Base-by-base conservation (phyloP, 2,888 invertebrate species). In the Laspeyria flexula region DNA sequence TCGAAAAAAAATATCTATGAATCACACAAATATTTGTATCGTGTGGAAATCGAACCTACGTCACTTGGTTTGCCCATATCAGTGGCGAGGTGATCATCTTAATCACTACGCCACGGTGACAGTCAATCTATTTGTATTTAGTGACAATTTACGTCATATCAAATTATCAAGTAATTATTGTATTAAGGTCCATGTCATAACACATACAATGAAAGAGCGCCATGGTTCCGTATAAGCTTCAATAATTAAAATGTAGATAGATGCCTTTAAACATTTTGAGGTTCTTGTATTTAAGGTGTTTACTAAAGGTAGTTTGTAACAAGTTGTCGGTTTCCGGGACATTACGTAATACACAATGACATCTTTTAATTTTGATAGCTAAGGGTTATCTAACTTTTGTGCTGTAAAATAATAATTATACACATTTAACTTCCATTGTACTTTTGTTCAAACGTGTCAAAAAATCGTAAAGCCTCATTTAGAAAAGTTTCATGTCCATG, bases 301-400 rank as follows among this genome's bases (percentile, higher is more conserved):
- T 55, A 50, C 33, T 46, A 42, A 42, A 41, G 44, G 35, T 37
- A 23, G 49, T 40, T 48, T 44, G 34, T 49, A 50, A 29, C 46
- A 49, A 33, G 40, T 51, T 21, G 25, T 21, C 1, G 12, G 48
- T 66, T 63, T 70, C 64, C 71, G 58, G 49, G n/a, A 50, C 25
- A 27, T 71, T 69, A 37, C 52, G 15, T 50, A 67, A 68, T 35
- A 35, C 16, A 51, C 52, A 46, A 43, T 57, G 49, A 40, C 59
- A 64, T 54, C 43, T 70, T 58, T 53, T 47, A 15, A 45, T 25
- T 37, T 55, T 55, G 53, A 49, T 34, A 39, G 45, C 40, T 57
- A 51, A 41, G 55, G 60, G 57, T 70, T 68, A 68, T 60, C 60
- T 70, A 70, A 68, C 50, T 41, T 34, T 39, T 33, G 25, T 16